These are phyloP conservation scores for Vicugna pacos DNA, from an alignment of 2,113 vertebrate species.

Conservation along the genomic window DNA sequence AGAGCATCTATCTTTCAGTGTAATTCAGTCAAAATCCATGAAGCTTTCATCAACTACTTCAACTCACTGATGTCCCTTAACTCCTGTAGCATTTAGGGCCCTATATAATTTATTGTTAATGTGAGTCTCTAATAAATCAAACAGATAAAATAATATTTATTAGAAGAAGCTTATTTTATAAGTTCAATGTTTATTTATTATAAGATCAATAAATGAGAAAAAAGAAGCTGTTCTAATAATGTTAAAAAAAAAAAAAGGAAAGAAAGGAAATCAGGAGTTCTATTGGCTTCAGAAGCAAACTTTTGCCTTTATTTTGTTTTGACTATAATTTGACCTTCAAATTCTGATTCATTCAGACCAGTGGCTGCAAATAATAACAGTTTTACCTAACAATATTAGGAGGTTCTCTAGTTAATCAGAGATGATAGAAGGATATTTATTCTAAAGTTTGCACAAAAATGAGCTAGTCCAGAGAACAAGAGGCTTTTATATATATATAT, in stretches of 20 bases:
- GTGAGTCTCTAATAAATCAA: not conserved
- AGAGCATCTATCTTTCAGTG: not conserved
- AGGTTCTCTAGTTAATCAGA: constrained; percentile 30
- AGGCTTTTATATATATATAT: not conserved
- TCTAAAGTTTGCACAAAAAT: constrained; percentile 11
- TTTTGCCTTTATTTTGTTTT: constrained; percentile 61
- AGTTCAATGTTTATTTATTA: constrained; percentile 12
- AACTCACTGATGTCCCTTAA: not conserved
- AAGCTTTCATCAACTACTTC: not conserved
- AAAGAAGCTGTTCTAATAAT: not conserved
- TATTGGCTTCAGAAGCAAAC: not conserved
- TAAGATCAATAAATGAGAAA: not conserved
- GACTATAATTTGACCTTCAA: not conserved
- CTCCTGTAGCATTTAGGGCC: not conserved
- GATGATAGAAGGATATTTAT: constrained; percentile 22
- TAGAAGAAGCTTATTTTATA: constrained; percentile 23
- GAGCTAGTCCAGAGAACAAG: not conserved
- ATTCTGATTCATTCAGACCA: not conserved
- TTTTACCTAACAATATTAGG: constrained; percentile 34
- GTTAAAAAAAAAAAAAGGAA: not conserved
- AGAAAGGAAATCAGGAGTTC: not conserved
- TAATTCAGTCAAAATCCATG: not conserved
- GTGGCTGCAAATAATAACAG: not conserved
- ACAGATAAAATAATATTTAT: constrained; percentile 8
- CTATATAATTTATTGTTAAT: not conserved